A percentile compares a stretch with the other conserved stretches of the same genome.
Conservation (phyloP, 1,140 invertebrate species). For the Drosophila nigromelanica region DNA sequence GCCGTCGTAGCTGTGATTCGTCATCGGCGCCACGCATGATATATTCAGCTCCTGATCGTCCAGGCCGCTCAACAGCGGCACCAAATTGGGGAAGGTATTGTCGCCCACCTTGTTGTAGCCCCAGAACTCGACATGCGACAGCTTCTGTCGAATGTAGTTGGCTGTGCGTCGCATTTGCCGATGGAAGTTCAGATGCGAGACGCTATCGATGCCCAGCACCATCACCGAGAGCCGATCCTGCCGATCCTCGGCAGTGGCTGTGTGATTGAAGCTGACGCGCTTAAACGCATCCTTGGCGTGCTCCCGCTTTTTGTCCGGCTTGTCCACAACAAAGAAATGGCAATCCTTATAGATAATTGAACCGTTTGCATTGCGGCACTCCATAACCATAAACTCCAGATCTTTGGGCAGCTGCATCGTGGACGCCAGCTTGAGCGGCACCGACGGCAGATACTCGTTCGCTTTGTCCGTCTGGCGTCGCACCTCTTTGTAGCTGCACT, state of each 20-base stretch:
- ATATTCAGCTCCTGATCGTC: conserved; percentile 86
- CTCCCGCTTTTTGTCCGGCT: conserved; percentile 44
- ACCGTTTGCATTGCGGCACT: conserved; percentile 84
- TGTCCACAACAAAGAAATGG: conserved; percentile 87
- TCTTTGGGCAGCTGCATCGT: conserved; percentile 69
- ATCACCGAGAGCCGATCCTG: conserved; percentile 86
- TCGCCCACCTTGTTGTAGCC: conserved; percentile 94
- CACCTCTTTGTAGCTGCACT: conserved; percentile 88
- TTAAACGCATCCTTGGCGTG: conserved; percentile 1
- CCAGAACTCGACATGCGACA: conserved; percentile 88
- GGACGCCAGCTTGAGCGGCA: conserved; percentile 75
- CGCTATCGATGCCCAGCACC: conserved; percentile 93
- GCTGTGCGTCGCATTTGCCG: conserved; percentile 91
- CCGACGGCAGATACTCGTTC: conserved; percentile 83
- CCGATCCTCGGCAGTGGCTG: background rate
- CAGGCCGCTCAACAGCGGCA: conserved; percentile 89
- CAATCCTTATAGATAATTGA: conserved; percentile 87
- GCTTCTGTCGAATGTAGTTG: conserved; percentile 85
- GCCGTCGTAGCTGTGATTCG: conserved; percentile 85
- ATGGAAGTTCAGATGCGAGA: conserved; percentile 93
- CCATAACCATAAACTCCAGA: conserved; percentile 87
- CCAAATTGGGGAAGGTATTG: conserved; percentile 93
- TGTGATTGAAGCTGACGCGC: conserved; percentile 32
- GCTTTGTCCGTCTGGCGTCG: conserved; percentile 84
- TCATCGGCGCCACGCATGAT: conserved; percentile 85